Conservation (phyloP, 1,140 invertebrate genomes). For the Arion vulgaris region DNA sequence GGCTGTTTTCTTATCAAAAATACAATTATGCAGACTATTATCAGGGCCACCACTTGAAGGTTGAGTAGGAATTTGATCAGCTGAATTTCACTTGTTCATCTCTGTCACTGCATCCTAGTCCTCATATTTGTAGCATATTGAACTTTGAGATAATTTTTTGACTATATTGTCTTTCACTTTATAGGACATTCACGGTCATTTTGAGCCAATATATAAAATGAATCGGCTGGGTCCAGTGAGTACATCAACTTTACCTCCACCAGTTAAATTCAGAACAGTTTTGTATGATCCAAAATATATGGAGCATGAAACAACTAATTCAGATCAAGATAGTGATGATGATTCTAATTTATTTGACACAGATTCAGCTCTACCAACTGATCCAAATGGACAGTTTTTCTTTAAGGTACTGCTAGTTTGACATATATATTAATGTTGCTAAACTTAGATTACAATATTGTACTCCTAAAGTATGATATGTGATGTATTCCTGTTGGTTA, state of each 20-base stretch:
- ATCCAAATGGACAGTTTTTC: slow-evolving; percentile 1
- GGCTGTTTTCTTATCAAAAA: too few species aligned
- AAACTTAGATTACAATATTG: not conserved
- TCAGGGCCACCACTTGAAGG: too few species aligned
- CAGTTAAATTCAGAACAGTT: slow-evolving; percentile 11
- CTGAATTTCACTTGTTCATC: too few species aligned
- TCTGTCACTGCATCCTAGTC: too few species aligned
- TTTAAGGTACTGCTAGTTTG: not conserved
- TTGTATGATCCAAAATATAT: not conserved
- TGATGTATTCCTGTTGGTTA: too few species aligned
- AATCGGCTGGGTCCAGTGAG: not conserved
- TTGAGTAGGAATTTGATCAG: too few species aligned
- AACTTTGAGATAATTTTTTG: not conserved
- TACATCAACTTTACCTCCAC: not conserved
- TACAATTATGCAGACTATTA: too few species aligned
- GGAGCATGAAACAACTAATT: not conserved
- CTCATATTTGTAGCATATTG: too few species aligned
- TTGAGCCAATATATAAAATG: slow-evolving; percentile 17
- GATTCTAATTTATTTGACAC: not conserved
- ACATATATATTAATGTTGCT: not conserved
- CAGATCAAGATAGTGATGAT: not conserved
- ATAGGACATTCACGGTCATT: not conserved
- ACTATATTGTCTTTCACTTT: not conserved
- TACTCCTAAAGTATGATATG: too few species aligned
- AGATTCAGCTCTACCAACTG: not conserved